phyloP scores from a whole-genome alignment of 2,113 vertebrate genomes.

The Ptychochromis oligacanthus region DNA sequence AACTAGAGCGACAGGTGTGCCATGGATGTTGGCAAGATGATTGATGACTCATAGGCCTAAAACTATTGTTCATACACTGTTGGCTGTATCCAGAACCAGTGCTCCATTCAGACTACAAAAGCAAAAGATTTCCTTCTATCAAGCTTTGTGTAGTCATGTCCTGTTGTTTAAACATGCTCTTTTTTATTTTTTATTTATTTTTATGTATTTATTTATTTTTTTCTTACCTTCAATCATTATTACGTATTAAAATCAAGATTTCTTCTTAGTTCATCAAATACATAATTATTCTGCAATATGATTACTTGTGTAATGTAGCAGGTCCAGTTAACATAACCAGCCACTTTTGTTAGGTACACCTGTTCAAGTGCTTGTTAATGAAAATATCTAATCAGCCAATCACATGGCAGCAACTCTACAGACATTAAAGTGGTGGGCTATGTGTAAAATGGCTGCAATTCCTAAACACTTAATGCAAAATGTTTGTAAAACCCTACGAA shows the following conservation, averaged over 20 bases:
- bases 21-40: background rate
- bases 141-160: background rate
- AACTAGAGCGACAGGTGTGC: constrained; percentile 26
- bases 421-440: no score
- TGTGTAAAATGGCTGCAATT: background rate
- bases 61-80: constrained; percentile 5
- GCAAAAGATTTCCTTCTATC: background rate
- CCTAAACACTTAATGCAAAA: background rate
- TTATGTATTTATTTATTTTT: no score
- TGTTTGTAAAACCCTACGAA: no score
- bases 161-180: background rate
- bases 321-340: background rate
- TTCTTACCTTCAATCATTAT: background rate
- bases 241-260: background rate
- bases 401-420: background rate
- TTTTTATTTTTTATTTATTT: no score
- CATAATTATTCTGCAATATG: background rate
- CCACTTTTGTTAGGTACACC: background rate
- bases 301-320: background rate
- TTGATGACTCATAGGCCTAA: background rate
- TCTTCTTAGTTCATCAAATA: no score
- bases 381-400: background rate
- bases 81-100: background rate
- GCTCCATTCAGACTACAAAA: background rate
- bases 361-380: accelerated